Base-by-base conservation (phyloP, 1,140 invertebrate species). In the Danaus plexippus region DNA sequence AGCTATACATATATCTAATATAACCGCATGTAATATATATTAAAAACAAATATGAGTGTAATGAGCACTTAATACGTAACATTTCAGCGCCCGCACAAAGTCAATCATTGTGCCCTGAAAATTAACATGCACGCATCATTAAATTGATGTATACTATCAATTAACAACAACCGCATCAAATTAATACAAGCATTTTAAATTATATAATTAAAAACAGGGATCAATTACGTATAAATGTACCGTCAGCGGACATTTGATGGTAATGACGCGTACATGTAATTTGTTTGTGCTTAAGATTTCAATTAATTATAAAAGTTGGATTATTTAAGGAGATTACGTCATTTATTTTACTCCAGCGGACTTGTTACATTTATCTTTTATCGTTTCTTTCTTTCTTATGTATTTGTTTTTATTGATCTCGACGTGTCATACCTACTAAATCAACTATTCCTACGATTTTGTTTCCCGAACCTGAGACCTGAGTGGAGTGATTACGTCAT, bases 171-270 rank as follows among this genome's bases (percentile, higher is more conserved):
- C 60, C 64, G 68, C 58, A 57, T 63, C 65, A 57, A 78, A 80
- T 77, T 82, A 75, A 85, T 81, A 81, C 82, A 85, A 77, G 80
- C 82, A 82, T 80, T 82, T 82, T 82, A 81, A 85, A 85, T 85
- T 80, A 85, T 66, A 45, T 44, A 66, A 70, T 82, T 80, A 85
- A 82, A 69, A 64, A 63, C 61, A 60, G 52, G 63, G 60, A 78
- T 77, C 78, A 83, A 80, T 81, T 83, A 67, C 63, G 61, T 66
- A 54, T 58, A 59, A 73, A 70, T 77, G 73, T 69, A 63, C 57
- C 71, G 71, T 62, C 22, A 15, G 60, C 53, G 58, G 52, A 55
- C 45, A 68, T 64, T 62, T 59, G 59, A 46, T 58, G 13, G 63
- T 58, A 71, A 75, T 72, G 69, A 54, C 47, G 52, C 65, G 71